Percentiles rank a stretch among this genome's conserved stretches.
Conservation (phyloP, 2,888 invertebrate species). For the Julus scandinavius region DNA sequence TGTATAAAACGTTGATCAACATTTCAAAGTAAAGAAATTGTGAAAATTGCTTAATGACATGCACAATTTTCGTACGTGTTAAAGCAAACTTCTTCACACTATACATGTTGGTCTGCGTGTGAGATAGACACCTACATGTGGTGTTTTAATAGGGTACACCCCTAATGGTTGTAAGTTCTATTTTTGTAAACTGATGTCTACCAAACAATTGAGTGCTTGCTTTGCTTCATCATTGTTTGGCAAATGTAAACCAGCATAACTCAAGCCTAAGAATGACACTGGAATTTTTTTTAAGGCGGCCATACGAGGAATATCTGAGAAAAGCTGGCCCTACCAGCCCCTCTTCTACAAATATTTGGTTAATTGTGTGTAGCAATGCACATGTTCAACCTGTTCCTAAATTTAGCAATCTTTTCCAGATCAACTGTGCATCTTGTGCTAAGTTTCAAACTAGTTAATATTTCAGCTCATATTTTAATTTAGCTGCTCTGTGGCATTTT, state of each 20-base stretch:
- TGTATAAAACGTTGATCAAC: too few relatives aligned
- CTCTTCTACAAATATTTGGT: neutral
- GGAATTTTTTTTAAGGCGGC: neutral
- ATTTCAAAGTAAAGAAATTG: too few relatives aligned
- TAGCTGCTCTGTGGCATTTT: neutral
- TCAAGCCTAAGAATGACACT: constrained; percentile 17
- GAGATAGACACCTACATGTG: neutral
- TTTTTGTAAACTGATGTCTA: neutral
- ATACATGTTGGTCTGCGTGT: neutral
- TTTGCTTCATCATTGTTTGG: constrained; percentile 14
- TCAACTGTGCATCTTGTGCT: neutral
- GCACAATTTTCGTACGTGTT: neutral
- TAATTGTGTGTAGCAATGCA: neutral
- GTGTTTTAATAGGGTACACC: neutral
- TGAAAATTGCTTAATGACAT: neutral
- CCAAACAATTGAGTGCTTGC: constrained; percentile 2
- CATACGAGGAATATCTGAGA: neutral
- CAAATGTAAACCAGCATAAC: constrained; percentile 7
- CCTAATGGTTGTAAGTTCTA: neutral
- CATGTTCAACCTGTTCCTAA: neutral
- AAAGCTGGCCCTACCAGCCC: neutral
- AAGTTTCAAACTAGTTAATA: neutral
- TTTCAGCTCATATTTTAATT: neutral
- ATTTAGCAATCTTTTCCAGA: neutral
- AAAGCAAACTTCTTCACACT: neutral